phyloP scores from a whole-genome alignment of 2,888 invertebrate species.

The Microctonus brassicae region DNA sequence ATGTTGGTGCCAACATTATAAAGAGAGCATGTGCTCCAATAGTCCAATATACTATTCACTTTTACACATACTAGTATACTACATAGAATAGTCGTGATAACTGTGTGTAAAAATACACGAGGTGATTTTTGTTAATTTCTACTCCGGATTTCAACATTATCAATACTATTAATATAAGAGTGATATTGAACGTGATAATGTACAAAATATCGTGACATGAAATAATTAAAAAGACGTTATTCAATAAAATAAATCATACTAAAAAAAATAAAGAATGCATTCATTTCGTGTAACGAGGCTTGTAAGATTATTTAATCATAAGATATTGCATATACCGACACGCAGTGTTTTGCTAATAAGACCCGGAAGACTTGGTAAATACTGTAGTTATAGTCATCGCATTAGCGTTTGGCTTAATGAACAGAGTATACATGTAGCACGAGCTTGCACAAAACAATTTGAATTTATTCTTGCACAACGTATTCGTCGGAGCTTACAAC shows the following conservation, averaged over 20 bases:
- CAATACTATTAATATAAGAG: neutral
- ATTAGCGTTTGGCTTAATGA: conserved; percentile 57
- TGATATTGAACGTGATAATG: neutral
- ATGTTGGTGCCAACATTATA: neutral
- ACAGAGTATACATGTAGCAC: conserved; percentile 55
- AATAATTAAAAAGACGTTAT: no score
- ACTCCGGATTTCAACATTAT: neutral
- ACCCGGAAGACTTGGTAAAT: conserved; percentile 45
- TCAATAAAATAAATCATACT: neutral
- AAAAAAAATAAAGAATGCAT: neutral
- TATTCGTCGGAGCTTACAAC: conserved; percentile 75
- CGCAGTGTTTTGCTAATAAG: neutral
- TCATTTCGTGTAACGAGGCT: neutral
- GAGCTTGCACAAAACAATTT: conserved; percentile 59
- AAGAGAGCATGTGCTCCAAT: neutral
- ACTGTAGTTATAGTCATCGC: conserved; percentile 51
- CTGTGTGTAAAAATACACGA: neutral
- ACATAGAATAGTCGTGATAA: no score
- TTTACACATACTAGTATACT: neutral
- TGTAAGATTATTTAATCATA: conserved; percentile 15
- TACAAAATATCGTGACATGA: neutral
- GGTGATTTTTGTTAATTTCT: neutral
- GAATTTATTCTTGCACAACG: conserved; percentile 72
- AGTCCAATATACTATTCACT: no score
- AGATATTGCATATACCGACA: conserved; percentile 5